Evolutionary conservation across 2,797 vertebrate genomes (phyloP).

Genomic region (Eutrigla gurnardus): DNA sequence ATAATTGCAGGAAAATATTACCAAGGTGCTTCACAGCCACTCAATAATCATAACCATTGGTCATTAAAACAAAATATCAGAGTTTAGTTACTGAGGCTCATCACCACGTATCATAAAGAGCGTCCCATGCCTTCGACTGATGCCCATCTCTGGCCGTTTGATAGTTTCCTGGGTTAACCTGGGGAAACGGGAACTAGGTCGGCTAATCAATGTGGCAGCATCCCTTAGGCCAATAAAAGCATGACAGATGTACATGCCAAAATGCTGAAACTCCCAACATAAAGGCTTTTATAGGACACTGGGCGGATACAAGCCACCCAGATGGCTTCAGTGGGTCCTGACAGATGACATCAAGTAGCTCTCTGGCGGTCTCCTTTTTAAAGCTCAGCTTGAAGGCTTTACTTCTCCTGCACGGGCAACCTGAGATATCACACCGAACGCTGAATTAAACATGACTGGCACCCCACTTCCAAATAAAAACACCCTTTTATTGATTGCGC

Average conservation of each 20-base stretch:
- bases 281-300: slow-evolving; percentile 30
- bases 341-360: slow-evolving; percentile 21
- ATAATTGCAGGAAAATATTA: neutral
- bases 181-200: slow-evolving; percentile 50
- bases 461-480: slow-evolving; percentile 15
- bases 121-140: neutral
- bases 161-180: slow-evolving; percentile 29
- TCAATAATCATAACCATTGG: neutral
- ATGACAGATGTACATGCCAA: slow-evolving; percentile 61
- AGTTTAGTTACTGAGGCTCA: neutral
- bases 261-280: slow-evolving; percentile 27
- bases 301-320: slow-evolving; percentile 26
- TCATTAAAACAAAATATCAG: neutral
- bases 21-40: neutral
- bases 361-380: slow-evolving; percentile 34
- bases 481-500: slow-evolving; percentile 9
- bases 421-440: slow-evolving; percentile 10
- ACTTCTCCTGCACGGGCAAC: slow-evolving; percentile 7
- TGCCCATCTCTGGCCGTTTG: neutral
- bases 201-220: slow-evolving; percentile 51
- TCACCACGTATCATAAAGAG: neutral
- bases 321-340: slow-evolving; percentile 27
- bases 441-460: slow-evolving; percentile 32
- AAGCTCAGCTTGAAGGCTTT: slow-evolving; percentile 11
- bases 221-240: slow-evolving; percentile 40